Conservation (phyloP, 2,888 invertebrate species). For the Didymodactylos carnosus region DNA sequence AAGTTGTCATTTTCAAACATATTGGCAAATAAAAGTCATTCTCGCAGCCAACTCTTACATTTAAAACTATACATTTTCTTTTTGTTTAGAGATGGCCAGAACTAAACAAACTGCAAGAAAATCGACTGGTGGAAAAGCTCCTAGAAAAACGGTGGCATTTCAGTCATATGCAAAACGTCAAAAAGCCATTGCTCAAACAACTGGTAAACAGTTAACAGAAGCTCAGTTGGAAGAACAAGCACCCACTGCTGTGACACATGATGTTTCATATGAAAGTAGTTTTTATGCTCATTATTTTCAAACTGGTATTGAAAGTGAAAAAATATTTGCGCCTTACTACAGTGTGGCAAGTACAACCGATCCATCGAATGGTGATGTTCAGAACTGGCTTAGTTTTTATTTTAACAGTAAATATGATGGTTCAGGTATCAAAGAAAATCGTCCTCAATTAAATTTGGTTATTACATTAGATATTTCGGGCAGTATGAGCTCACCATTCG, state of each 20-base stretch:
- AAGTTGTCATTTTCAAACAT: no score
- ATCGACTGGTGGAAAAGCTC: slow-evolving; percentile 35
- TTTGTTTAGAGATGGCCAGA: slow-evolving; percentile 29
- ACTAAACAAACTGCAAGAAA: slow-evolving; percentile 35
- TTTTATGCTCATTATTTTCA: background rate
- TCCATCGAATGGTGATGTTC: background rate
- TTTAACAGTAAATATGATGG: background rate
- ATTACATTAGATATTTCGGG: background rate
- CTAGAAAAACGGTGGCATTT: slow-evolving; percentile 21
- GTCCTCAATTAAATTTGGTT: background rate
- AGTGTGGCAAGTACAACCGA: background rate
- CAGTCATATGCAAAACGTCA: background rate
- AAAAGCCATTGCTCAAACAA: background rate
- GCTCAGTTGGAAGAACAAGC: background rate
- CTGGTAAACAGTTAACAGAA: background rate
- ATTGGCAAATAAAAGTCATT: no score
- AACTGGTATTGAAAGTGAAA: background rate
- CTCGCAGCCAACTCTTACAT: no score
- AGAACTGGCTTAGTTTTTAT: background rate
- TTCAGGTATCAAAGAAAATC: background rate
- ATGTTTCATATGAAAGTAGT: background rate
- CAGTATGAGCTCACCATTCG: background rate
- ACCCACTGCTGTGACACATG: background rate
- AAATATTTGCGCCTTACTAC: background rate
- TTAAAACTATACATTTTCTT: no score